Evolutionary conservation across 2,797 vertebrate genomes (phyloP).

Genomic region (Mionectes olivaceus): DNA sequence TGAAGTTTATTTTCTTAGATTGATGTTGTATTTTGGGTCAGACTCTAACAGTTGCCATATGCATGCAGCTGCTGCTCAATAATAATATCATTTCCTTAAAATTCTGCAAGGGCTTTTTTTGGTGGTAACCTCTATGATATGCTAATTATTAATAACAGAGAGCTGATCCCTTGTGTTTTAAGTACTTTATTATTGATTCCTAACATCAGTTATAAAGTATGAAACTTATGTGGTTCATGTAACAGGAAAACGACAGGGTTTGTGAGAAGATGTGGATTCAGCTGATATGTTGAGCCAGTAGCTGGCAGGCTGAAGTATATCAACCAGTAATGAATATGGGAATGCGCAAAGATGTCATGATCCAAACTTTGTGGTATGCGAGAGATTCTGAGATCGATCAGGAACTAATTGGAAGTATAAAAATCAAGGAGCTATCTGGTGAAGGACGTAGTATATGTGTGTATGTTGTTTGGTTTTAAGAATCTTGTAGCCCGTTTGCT

Average conservation of each 20-base stretch:
- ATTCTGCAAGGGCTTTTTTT: background rate
- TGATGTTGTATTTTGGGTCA: constrained; percentile 1
- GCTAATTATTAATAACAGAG: constrained; percentile 15
- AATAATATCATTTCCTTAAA: background rate
- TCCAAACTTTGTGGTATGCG: background rate
- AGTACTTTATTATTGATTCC: background rate
- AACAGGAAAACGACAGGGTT: background rate
- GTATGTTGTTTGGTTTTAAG: background rate
- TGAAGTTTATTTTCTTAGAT: constrained; percentile 28
- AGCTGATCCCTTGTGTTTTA: background rate
- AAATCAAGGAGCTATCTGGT: background rate
- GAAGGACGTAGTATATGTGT: background rate
- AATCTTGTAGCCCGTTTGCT: background rate
- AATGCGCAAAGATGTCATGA: background rate
- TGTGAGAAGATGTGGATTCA: background rate
- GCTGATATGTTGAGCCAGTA: background rate
- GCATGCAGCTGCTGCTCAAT: constrained; percentile 30
- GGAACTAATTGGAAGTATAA: background rate
- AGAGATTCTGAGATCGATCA: background rate
- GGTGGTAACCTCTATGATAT: background rate
- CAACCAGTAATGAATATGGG: background rate
- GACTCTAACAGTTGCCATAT: constrained; percentile 1
- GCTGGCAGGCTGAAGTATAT: background rate
- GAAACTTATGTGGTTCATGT: background rate
- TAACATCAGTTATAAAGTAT: background rate